A percentile compares a stretch with the other conserved stretches of the same genome.
These are phyloP conservation scores for Ictalurus furcatus DNA, from an alignment of 2,113 vertebrate species.

Conservation along the genomic window DNA sequence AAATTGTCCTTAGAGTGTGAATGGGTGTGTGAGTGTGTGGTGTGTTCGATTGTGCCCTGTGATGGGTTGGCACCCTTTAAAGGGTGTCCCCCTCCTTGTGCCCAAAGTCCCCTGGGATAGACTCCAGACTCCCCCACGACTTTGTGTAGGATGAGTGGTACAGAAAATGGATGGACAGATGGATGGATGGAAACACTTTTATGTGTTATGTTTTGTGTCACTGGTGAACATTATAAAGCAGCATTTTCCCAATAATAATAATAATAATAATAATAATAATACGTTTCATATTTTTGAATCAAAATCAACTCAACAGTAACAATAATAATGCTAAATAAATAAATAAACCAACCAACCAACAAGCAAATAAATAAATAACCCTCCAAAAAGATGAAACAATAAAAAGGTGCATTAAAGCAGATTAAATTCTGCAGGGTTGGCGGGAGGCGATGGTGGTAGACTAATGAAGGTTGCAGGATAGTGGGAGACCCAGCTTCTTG, in stretches of 20 bases:
- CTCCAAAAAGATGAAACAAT: neutral
- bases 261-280: neutral
- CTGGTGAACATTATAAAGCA: neutral
- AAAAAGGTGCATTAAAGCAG: constrained; percentile 65
- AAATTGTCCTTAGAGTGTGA: no score
- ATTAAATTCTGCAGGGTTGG: constrained; percentile 67
- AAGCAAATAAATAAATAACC: neutral
- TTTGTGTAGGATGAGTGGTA: no score
- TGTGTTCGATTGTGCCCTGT: no score
- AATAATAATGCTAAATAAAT: neutral
- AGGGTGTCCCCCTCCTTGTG: no score
- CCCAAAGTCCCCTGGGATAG: no score
- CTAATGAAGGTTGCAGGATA: constrained; percentile 75
- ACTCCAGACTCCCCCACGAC: no score
- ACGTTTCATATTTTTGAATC: neutral
- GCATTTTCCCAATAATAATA: neutral
- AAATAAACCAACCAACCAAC: neutral
- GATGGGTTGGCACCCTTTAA: no score
- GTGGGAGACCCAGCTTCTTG: constrained; percentile 71
- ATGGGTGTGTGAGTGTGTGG: no score
- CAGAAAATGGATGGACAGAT: no score
- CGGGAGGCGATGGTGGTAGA: constrained; percentile 63
- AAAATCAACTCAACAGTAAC: neutral
- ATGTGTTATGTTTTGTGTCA: neutral
- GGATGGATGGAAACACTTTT: no score